Evolutionary conservation across 35 echinoderm and acorn worm genomes (phyloP), one percentile per base, ranked within the genome.

Genomic region (Strongylocentrotus purpuratus): DNA sequence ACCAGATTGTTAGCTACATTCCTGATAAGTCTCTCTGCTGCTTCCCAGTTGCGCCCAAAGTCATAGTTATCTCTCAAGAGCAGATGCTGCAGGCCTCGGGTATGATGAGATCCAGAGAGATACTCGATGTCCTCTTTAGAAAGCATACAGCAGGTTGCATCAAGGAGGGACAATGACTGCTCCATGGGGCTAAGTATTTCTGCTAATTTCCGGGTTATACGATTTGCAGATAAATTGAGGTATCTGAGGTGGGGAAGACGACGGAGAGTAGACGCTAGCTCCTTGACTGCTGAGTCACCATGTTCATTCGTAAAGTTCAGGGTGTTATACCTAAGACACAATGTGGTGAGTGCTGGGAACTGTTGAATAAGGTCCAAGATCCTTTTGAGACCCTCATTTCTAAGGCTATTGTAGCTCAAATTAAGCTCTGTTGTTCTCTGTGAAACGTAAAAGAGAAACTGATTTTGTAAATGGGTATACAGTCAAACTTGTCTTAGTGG

Each of bases 21-120:
- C 32, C 87, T 3, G 87, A 89, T 31, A 17, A 89, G 45, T 46
- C 45, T 33, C 45, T 89, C 87, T 2, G 45, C 87, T 45, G 20
- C 32, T 4, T 46, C 31, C 87, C 87, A 89, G 87, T 89, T 89
- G 87, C 87, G 87, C 33, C 87, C 87, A 89, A 89, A 33, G 45
- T 33, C 87, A 89, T 45, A 89, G 45, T 89, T 89, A 15, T 46
- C 87, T 28, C 87, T 46, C 87, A 89, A 45, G 20, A 89, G 45
- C 33, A 89, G 87, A 41, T 89, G 87, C 1, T 89, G 87, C 32
- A 89, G 20, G 2, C 45, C 33, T 46, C 7, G 14, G 33, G 32
- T 5, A 89, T 89, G 87, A 33, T 17, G 33, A 22, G 87, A 89
- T 17, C 45, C 33, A 46, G 87, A 15, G 87, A 89, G 87, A 46